Conservation (phyloP, 2,888 invertebrate species). For the Crematogaster levior region DNA sequence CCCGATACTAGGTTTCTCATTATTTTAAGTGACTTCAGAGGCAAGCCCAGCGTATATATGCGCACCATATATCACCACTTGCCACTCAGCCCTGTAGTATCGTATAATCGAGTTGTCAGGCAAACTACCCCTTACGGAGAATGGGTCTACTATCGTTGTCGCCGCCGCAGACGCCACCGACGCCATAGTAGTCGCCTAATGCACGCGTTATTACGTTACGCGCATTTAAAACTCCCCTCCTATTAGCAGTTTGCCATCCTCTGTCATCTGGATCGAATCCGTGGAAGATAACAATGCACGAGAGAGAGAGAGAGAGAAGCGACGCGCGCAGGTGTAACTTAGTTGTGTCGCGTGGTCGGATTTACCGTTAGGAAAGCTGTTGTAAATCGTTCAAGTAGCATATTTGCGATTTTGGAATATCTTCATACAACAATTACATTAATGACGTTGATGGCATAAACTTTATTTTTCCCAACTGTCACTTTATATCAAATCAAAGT, state of each 20-base stretch:
- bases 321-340: conserved; percentile 62
- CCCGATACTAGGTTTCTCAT: conserved; percentile 75
- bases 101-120: conserved; percentile 82
- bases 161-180: conserved; percentile 74
- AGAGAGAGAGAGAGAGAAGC: conserved; percentile 21
- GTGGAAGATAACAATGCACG: conserved; percentile 52
- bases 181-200: conserved; percentile 77
- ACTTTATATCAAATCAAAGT: background rate
- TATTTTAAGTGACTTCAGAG: conserved; percentile 76
- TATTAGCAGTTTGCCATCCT: conserved; percentile 76
- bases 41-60: conserved; percentile 68
- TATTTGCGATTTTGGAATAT: conserved; percentile 12
- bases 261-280: conserved; percentile 71
- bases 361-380: conserved; percentile 65
- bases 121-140: conserved; percentile 81
- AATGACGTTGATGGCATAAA: background rate
- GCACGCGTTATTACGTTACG: conserved; percentile 79
- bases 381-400: conserved; percentile 40
- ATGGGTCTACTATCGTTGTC: conserved; percentile 77
- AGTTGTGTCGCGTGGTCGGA: conserved; percentile 63
- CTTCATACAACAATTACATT: background rate
- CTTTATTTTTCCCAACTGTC: background rate
- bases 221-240: conserved; percentile 78
- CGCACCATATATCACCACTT: conserved; percentile 79
- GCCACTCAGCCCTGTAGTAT: conserved; percentile 79